These are phyloP conservation scores for Sesia apiformis DNA, from an alignment of 2,888 invertebrate genomes.

Conservation along the genomic window DNA sequence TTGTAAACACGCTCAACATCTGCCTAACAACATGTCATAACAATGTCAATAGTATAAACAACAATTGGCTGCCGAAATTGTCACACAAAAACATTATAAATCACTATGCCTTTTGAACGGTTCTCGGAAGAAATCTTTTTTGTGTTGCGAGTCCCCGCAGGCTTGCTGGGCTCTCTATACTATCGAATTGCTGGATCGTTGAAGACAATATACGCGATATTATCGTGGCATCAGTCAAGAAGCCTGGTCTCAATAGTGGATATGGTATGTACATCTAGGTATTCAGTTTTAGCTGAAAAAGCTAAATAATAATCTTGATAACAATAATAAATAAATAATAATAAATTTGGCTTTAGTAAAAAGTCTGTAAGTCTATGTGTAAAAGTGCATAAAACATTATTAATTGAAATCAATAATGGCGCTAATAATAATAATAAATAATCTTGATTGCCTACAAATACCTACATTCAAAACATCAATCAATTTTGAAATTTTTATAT, in stretches of 20 bases:
- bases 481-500: no score
- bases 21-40: slow-evolving; percentile 22
- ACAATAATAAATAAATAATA: no score
- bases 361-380: no score
- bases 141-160: slow-evolving; percentile 8
- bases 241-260: not conserved
- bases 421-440: no score
- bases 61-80: slow-evolving; percentile 49
- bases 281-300: no score
- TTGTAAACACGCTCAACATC: not conserved
- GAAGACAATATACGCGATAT: not conserved
- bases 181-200: slow-evolving; percentile 12
- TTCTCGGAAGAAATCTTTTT: slow-evolving; percentile 11
- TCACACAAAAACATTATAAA: slow-evolving; percentile 46
- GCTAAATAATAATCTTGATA: no score
- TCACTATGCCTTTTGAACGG: slow-evolving; percentile 18
- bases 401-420: no score
- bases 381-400: no score
- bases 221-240: not conserved
- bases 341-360: no score
- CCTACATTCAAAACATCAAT: no score
- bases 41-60: slow-evolving; percentile 46
- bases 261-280: not conserved
- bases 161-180: slow-evolving; percentile 12
- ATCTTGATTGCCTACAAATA: no score